These are phyloP conservation scores for Sipha flava DNA, from an alignment of 1,140 invertebrate species.

Conservation along the genomic window DNA sequence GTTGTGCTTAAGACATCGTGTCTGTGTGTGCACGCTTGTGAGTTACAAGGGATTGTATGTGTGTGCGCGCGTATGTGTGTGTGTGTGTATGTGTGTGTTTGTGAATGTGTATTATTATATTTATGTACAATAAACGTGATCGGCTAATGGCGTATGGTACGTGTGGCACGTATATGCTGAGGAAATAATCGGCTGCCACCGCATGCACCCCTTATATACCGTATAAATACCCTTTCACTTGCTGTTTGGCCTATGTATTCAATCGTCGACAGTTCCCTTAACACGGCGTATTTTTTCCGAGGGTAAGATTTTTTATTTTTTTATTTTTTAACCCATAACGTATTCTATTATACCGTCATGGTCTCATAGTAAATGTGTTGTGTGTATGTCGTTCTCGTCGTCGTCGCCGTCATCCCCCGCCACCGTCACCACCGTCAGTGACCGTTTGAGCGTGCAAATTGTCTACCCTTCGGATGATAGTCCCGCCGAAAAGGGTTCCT, in stretches of 20 bases:
- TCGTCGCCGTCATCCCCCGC: no score
- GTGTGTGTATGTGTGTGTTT: no score
- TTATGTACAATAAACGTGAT: background rate
- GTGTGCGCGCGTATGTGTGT: no score
- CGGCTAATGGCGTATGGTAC: background rate
- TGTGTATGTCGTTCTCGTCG: conserved; percentile 9
- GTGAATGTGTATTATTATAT: no score
- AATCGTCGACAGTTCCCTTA: background rate
- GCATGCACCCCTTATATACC: background rate
- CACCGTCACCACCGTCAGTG: background rate
- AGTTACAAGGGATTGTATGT: no score
- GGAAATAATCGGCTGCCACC: background rate
- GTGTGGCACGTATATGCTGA: background rate
- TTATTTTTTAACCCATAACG: background rate
- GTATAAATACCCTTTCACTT: background rate
- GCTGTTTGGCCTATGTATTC: background rate
- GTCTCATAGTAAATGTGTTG: background rate
- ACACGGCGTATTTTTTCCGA: background rate
- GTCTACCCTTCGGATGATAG: conserved; percentile 1
- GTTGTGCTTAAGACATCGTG: no score
- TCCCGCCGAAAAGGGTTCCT: background rate
- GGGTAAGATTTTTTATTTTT: background rate
- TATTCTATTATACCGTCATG: background rate
- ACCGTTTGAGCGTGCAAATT: conserved; percentile 12
- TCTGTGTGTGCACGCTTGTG: no score